phyloP scores from a whole-genome alignment of 2,113 vertebrate genomes.

The Todiramphus saurophagus region DNA sequence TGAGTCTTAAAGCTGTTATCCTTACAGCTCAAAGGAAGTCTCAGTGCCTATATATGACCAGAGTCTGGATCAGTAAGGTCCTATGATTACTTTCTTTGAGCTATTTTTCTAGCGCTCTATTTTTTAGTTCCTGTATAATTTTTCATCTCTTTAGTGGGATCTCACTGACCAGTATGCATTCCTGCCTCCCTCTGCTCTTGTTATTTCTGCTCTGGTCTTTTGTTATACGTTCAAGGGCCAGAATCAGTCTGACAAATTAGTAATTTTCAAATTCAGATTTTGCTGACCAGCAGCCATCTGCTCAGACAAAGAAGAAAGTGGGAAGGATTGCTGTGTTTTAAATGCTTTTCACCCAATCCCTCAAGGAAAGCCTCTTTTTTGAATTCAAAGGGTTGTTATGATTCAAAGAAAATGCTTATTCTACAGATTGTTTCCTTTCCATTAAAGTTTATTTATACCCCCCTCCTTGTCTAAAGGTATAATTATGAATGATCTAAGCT shows the following conservation, averaged over 20 bases:
- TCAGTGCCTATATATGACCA: neutral
- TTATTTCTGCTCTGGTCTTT: neutral
- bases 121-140: neutral
- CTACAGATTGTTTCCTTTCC: conserved; percentile 61
- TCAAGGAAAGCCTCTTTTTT: conserved; percentile 38
- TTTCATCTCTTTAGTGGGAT: neutral
- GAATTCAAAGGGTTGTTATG: conserved; percentile 42
- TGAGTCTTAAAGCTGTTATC: neutral
- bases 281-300: conserved; percentile 46
- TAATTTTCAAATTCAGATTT: conserved; percentile 21
- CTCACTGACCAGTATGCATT: neutral
- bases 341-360: conserved; percentile 36
- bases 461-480: conserved; percentile 54
- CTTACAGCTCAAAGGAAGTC: conserved; percentile 10
- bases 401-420: conserved; percentile 62
- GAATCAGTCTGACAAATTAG: neutral
- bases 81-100: neutral
- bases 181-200: neutral
- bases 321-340: conserved; percentile 6
- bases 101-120: neutral
- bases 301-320: conserved; percentile 30
- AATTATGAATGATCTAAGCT: conserved; percentile 72
- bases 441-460: conserved; percentile 68
- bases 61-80: conserved; percentile 11
- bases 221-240: neutral